Evolutionary conservation across 2,888 invertebrate genomes (phyloP).

Genomic region (Corythucha ciliata): DNA sequence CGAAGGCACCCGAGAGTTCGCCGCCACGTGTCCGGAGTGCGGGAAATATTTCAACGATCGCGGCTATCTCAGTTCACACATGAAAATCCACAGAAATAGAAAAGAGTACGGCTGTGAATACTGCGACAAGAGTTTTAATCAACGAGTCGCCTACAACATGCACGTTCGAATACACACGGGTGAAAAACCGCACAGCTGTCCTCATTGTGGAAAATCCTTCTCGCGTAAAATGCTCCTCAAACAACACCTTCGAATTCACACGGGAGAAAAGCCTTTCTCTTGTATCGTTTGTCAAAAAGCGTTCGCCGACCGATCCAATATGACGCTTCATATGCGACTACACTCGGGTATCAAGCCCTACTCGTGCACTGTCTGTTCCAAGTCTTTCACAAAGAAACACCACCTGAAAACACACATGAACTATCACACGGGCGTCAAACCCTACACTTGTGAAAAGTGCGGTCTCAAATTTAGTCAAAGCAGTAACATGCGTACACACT

Average conservation of each 20-base stretch:
- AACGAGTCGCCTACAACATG: constrained; percentile 80
- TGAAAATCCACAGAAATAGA: constrained; percentile 68
- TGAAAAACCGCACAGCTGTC: constrained; percentile 48
- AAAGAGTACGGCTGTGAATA: constrained; percentile 69
- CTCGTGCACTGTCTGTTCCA: constrained; percentile 54
- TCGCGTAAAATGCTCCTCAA: constrained; percentile 75
- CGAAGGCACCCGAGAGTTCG: constrained; percentile 72
- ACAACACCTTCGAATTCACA: constrained; percentile 73
- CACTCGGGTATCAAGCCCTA: constrained; percentile 76
- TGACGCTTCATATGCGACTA: constrained; percentile 69
- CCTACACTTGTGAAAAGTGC: constrained; percentile 62
- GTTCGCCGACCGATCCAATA: constrained; percentile 74
- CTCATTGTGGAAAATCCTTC: constrained; percentile 70
- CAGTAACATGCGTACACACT: constrained; percentile 78
- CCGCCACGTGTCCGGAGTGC: constrained; percentile 63
- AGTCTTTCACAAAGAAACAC: constrained; percentile 77
- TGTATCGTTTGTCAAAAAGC: constrained; percentile 72
- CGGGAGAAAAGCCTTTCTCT: constrained; percentile 63
- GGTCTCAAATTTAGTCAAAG: constrained; percentile 72
- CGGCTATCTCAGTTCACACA: constrained; percentile 73
- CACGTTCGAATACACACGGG: constrained; percentile 74
- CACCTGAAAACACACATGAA: constrained; percentile 76
- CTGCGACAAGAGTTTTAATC: constrained; percentile 76
- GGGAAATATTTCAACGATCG: constrained; percentile 76
- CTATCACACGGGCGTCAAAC: constrained; percentile 74